Conservation (phyloP, 2,888 invertebrate genomes). For the Pyrrhia umbra region DNA sequence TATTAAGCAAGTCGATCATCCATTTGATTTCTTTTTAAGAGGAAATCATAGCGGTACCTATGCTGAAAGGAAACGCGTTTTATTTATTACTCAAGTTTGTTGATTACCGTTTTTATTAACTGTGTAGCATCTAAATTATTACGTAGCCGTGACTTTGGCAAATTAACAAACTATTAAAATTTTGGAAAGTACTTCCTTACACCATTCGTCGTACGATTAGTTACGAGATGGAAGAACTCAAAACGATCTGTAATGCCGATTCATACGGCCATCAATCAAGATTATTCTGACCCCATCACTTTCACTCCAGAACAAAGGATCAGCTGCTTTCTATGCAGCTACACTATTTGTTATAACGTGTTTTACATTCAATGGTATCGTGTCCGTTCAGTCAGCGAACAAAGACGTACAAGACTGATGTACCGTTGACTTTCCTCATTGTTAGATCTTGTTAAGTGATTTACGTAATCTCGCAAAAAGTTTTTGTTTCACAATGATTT, state of each 20-base stretch:
- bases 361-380: slow-evolving; percentile 76
- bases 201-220: slow-evolving; percentile 43
- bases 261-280: slow-evolving; percentile 73
- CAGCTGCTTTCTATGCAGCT: slow-evolving; percentile 75
- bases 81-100: slow-evolving; percentile 28
- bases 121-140: slow-evolving; percentile 29
- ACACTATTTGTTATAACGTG: slow-evolving; percentile 60
- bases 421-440: slow-evolving; percentile 63
- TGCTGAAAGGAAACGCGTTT: slow-evolving; percentile 33
- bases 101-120: slow-evolving; percentile 18
- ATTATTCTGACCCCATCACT: slow-evolving; percentile 71
- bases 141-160: slow-evolving; percentile 18
- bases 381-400: slow-evolving; percentile 50
- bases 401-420: slow-evolving; percentile 37
- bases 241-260: slow-evolving; percentile 67
- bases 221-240: slow-evolving; percentile 67
- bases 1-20: slow-evolving; percentile 22
- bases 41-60: slow-evolving; percentile 22
- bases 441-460: slow-evolving; percentile 51
- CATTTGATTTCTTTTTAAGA: slow-evolving; percentile 33
- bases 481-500: slow-evolving; percentile 38
- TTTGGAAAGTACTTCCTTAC: slow-evolving; percentile 30
- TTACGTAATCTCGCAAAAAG: slow-evolving; percentile 56
- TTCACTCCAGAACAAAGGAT: slow-evolving; percentile 83
- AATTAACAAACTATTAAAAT: slow-evolving; percentile 12